A percentile compares a stretch with the other conserved stretches of the same genome.
Conservation (phyloP, 2,797 vertebrate species). For the Iguana delicatissima region DNA sequence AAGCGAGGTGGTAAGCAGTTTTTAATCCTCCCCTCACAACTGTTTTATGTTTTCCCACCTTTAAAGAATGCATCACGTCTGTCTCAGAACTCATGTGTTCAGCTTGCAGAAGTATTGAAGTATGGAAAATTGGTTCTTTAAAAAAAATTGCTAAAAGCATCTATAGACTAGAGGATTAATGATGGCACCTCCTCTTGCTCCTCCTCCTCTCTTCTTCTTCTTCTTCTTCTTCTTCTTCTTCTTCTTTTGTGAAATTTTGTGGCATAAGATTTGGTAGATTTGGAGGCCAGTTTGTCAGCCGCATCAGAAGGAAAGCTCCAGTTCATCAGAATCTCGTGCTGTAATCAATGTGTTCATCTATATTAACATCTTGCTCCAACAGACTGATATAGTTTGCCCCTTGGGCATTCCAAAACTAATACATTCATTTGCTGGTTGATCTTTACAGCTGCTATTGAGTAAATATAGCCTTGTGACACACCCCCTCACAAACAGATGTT, state of each 20-base stretch:
- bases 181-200: too few species aligned
- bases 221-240: too few species aligned
- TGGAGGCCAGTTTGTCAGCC: neutral
- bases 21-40: too few species aligned
- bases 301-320: neutral
- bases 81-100: neutral
- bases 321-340: neutral
- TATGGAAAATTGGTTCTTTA: neutral
- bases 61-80: neutral
- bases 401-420: neutral
- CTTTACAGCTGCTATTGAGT: conserved; percentile 9
- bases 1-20: too few species aligned
- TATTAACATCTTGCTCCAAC: neutral
- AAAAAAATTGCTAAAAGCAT: neutral
- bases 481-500: neutral
- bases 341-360: neutral
- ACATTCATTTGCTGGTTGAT: neutral
- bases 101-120: neutral
- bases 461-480: neutral
- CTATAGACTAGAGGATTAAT: neutral
- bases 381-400: neutral
- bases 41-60: neutral
- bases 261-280: neutral
- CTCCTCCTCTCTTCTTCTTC: too few species aligned
- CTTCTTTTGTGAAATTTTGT: neutral